Evolutionary conservation across 2,113 vertebrate species (phyloP).

Genomic region (Antechinus flavipes): DNA sequence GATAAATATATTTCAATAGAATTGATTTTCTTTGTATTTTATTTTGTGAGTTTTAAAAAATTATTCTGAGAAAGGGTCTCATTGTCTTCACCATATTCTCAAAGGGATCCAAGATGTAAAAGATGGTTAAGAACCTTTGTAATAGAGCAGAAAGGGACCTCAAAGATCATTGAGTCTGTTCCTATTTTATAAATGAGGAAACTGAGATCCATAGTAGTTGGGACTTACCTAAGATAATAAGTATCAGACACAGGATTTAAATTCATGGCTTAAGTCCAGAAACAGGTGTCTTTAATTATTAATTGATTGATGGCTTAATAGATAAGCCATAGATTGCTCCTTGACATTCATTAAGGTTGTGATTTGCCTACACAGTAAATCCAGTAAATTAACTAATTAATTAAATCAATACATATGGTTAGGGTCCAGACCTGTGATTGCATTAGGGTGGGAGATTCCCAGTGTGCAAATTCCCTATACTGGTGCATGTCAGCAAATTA

Average conservation of each 20-base stretch:
- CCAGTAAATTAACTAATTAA: neutral
- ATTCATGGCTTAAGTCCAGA: neutral
- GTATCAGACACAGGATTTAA: neutral
- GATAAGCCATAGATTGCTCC: neutral
- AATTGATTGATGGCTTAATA: neutral
- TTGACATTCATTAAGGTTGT: neutral
- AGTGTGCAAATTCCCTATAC: neutral
- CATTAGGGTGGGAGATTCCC: neutral
- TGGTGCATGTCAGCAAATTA: neutral
- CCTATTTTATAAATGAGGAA: neutral
- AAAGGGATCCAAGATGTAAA: neutral
- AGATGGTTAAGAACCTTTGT: neutral
- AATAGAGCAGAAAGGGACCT: neutral
- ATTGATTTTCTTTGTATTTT: neutral
- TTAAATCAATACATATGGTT: neutral
- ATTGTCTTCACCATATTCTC: neutral
- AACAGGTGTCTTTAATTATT: neutral
- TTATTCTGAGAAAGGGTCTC: neutral
- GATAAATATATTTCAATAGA: neutral
- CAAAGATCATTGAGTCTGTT: neutral
- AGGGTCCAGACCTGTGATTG: neutral
- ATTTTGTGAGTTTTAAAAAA: neutral
- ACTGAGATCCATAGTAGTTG: neutral
- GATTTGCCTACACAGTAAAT: neutral
- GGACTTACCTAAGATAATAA: neutral